phyloP scores from a whole-genome alignment of 2,888 invertebrate genomes.

The Punctoribates punctum region DNA sequence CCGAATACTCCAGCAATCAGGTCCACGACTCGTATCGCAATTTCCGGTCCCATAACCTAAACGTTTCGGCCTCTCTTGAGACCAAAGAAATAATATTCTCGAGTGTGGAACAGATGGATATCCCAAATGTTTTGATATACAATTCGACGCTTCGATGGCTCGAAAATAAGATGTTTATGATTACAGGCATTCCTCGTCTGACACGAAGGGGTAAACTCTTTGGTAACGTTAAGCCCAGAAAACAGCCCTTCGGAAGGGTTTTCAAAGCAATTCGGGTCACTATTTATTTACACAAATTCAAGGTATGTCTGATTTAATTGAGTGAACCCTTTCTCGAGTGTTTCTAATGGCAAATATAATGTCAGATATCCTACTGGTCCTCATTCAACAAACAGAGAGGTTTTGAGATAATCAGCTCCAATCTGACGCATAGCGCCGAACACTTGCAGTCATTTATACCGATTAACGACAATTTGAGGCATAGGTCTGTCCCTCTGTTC shows the following conservation, averaged over 20 bases:
- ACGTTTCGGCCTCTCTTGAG: slow-evolving; percentile 72
- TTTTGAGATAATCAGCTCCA: slow-evolving; percentile 69
- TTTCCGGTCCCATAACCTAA: slow-evolving; percentile 81
- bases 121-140: slow-evolving; percentile 66
- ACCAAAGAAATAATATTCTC: slow-evolving; percentile 56
- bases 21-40: slow-evolving; percentile 93
- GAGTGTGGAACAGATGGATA: slow-evolving; percentile 45
- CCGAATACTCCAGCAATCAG: slow-evolving; percentile 94
- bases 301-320: slow-evolving; percentile 62
- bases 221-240: slow-evolving; percentile 73
- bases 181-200: slow-evolving; percentile 86
- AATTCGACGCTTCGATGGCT: slow-evolving; percentile 94
- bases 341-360: not conserved
- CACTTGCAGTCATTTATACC: slow-evolving; percentile 65
- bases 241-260: slow-evolving; percentile 87
- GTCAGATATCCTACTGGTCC: slow-evolving; percentile 86
- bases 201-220: slow-evolving; percentile 87
- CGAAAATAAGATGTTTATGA: slow-evolving; percentile 80
- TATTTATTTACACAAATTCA: slow-evolving; percentile 49
- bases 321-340: not conserved
- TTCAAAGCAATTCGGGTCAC: slow-evolving; percentile 53
- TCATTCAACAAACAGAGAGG: slow-evolving; percentile 92
- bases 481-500: slow-evolving; percentile 42
- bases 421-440: slow-evolving; percentile 51
- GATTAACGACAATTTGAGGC: slow-evolving; percentile 64